A percentile compares a stretch with the other conserved stretches of the same genome.
Evolutionary conservation across 2,888 invertebrate genomes (phyloP).

Genomic region (Thereva nobilitata): DNA sequence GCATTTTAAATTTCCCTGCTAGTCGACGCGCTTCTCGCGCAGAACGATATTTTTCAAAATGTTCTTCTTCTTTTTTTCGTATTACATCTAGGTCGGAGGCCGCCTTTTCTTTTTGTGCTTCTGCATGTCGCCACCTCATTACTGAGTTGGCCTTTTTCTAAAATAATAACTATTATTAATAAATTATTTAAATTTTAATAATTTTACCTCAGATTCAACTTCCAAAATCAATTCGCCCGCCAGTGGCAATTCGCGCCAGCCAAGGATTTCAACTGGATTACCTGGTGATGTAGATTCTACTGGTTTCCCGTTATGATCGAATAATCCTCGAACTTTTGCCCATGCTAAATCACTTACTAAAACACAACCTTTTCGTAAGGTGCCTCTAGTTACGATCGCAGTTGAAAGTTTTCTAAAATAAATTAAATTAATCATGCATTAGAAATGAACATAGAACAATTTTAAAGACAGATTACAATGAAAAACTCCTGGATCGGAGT

Average conservation of each 20-base stretch:
- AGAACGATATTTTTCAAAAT: constrained; percentile 68
- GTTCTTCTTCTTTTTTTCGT: constrained; percentile 66
- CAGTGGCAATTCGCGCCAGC: constrained; percentile 87
- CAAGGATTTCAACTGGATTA: constrained; percentile 81
- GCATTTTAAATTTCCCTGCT: constrained; percentile 64
- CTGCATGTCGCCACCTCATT: constrained; percentile 66
- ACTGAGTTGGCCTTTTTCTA: constrained; percentile 72
- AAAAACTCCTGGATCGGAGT: neutral
- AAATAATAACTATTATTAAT: constrained; percentile 35
- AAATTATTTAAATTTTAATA: neutral
- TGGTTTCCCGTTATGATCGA: constrained; percentile 73
- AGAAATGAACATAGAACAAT: neutral
- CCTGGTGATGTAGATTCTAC: constrained; percentile 72
- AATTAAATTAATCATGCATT: neutral
- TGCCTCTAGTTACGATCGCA: constrained; percentile 82
- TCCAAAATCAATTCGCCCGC: constrained; percentile 89
- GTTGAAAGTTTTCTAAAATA: constrained; percentile 75
- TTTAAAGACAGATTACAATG: neutral
- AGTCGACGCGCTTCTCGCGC: constrained; percentile 64
- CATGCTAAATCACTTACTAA: constrained; percentile 83
- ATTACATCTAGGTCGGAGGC: constrained; percentile 67
- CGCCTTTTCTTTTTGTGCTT: constrained; percentile 67
- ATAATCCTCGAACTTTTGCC: constrained; percentile 81
- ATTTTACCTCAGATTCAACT: constrained; percentile 72
- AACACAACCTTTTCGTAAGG: constrained; percentile 74